Conservation (phyloP, 2,888 invertebrate species). For the Dromius quadrimaculatus region DNA sequence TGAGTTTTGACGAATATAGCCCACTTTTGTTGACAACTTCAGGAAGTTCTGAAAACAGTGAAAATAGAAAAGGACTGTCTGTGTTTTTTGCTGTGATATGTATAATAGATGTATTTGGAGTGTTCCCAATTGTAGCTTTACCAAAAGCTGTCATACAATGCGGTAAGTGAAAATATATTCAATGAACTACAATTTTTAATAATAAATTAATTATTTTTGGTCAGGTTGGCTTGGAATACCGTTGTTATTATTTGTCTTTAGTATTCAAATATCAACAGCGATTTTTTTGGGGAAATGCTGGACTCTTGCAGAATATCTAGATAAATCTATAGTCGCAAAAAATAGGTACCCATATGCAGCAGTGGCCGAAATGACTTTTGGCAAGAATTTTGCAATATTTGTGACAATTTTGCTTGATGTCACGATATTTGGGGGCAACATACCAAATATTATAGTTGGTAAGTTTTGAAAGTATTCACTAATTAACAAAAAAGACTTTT, state of each 20-base stretch:
- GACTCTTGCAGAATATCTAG: conserved; percentile 80
- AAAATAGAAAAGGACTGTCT: conserved; percentile 69
- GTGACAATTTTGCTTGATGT: conserved; percentile 80
- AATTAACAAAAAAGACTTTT: not conserved
- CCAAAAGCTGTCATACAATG: conserved; percentile 82
- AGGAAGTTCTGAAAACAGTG: conserved; percentile 11
- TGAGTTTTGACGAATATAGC: conserved; percentile 35
- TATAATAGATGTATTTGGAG: conserved; percentile 85
- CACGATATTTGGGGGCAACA: conserved; percentile 81
- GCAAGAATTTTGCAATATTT: conserved; percentile 71
- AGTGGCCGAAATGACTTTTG: conserved; percentile 83
- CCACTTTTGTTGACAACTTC: conserved; percentile 38
- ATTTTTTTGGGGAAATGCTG: conserved; percentile 84
- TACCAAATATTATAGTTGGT: conserved; percentile 86
- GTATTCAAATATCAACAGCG: conserved; percentile 85
- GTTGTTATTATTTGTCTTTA: conserved; percentile 75
- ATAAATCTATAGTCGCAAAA: conserved; percentile 69
- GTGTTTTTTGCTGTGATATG: conserved; percentile 80
- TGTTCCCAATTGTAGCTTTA: conserved; percentile 83
- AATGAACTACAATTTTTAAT: conserved; percentile 12
- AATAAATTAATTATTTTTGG: conserved; percentile 55
- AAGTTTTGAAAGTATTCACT: conserved; percentile 58
- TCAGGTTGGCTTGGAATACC: conserved; percentile 79
- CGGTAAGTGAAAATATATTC: conserved; percentile 69
- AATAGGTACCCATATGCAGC: conserved; percentile 86